Base-by-base conservation (phyloP, 2,113 vertebrate species). In the Thunnus maccoyii region DNA sequence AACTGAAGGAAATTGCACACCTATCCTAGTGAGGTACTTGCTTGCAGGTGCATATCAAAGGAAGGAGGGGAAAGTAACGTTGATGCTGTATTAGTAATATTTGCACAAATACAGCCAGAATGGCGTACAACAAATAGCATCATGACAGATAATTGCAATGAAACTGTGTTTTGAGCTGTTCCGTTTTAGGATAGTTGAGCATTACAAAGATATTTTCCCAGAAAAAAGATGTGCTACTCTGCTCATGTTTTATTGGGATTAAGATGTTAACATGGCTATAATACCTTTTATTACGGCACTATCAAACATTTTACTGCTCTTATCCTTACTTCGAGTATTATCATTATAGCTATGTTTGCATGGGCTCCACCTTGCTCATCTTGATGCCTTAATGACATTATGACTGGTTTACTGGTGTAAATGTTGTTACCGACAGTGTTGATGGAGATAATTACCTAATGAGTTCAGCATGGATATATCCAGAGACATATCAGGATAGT, bases 401-500 rank as follows among this genome's bases (percentile, higher is more conserved):
- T 12, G 8, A 61, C 4, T 48, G 13, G 32, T 52, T 75, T 62
- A 66, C 3, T 55, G 15, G 18, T 22, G n/a, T 44, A 52, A 3
- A 46, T 58, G 22, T 51, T 44, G 57, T 64, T 1, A 1, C 15
- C 8, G 16, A 50, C 7, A 54, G 17, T 25, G 44, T 13, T 78
- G 30, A 78, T 15, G n/a, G 30, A 25, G 9, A 82, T 46, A 94
- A 93, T 93, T 89, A 98, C 98, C 97, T 82, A 99, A 93, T 0
- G 97, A 96, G 91, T 96, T 96, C 25, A 99, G 94, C 96, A 98
- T 93, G 56, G 97, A 96, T 85, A 99, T 97, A 78, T 99, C 97
- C 15, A 99, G 94, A 65, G 98, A 98, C 62, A 98, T 96, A 32
- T 99, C 98, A 0, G 98, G 95, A 77, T 98, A 99, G 0, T 92